These are phyloP conservation scores for Altica lythri DNA, from an alignment of 2,888 invertebrate genomes.

Conservation along the genomic window DNA sequence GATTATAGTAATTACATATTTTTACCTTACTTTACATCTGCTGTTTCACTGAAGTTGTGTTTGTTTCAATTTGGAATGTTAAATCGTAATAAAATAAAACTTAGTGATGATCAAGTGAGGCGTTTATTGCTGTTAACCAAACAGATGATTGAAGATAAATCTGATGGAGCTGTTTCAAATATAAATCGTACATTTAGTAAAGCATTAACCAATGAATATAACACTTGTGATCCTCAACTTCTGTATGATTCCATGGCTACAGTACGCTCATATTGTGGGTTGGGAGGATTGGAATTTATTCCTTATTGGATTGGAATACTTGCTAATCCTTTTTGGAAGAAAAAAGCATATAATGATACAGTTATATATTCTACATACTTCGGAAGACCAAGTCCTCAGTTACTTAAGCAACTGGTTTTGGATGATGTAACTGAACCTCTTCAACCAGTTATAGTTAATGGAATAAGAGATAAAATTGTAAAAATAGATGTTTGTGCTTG, in stretches of 20 bases:
- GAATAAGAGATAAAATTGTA: slow-evolving; percentile 5
- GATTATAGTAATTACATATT: slow-evolving; percentile 10
- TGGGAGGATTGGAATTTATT: slow-evolving; percentile 19
- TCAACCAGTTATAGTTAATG: background rate
- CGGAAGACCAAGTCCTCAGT: slow-evolving; percentile 8
- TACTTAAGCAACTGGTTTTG: slow-evolving; percentile 4
- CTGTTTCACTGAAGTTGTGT: slow-evolving; percentile 15
- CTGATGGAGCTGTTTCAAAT: slow-evolving; percentile 19
- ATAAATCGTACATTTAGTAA: slow-evolving; percentile 11
- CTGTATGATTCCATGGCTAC: slow-evolving; percentile 20
- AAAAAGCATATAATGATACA: slow-evolving; percentile 12
- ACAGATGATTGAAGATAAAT: slow-evolving; percentile 12
- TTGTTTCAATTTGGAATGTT: slow-evolving; percentile 20
- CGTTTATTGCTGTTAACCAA: slow-evolving; percentile 10
- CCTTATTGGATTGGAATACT: slow-evolving; percentile 24
- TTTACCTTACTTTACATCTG: slow-evolving; percentile 12
- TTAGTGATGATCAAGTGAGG: slow-evolving; percentile 12
- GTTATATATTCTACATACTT: slow-evolving; percentile 11
- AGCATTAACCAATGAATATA: slow-evolving; percentile 14
- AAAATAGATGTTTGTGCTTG: slow-evolving; percentile 12
- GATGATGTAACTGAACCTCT: slow-evolving; percentile 8
- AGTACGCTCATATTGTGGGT: slow-evolving; percentile 13
- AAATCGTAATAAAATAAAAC: slow-evolving; percentile 11
- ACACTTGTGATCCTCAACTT: slow-evolving; percentile 10
- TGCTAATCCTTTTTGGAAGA: slow-evolving; percentile 7